Evolutionary conservation across 2,113 vertebrate genomes (phyloP).

Genomic region (Tinamus guttatus): DNA sequence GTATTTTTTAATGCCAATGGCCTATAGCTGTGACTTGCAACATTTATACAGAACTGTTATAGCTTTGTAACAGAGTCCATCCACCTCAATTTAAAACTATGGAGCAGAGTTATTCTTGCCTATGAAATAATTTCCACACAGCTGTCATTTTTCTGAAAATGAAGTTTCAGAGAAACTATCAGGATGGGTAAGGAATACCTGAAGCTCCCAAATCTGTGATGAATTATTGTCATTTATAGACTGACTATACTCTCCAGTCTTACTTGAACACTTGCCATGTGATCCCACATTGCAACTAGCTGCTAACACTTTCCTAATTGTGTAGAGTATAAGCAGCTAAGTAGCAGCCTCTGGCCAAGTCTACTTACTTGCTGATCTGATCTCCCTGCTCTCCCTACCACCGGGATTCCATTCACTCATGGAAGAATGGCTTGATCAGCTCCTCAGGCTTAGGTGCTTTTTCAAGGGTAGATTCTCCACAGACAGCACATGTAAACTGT

Average conservation of each 20-base stretch:
- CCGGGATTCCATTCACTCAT: rapidly evolving
- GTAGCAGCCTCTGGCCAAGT: background rate
- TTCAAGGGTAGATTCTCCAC: background rate
- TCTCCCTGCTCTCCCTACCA: background rate
- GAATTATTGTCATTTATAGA: rapidly evolving
- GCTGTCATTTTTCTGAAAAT: background rate
- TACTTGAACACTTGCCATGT: background rate
- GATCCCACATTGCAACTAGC: background rate
- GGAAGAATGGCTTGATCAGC: background rate
- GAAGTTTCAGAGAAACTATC: background rate
- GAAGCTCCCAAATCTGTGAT: background rate
- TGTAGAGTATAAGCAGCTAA: rapidly evolving
- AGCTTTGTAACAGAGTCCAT: background rate
- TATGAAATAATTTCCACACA: background rate
- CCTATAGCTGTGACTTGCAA: background rate
- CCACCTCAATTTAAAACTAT: background rate
- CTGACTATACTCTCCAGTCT: background rate
- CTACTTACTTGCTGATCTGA: background rate
- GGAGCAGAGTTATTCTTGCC: background rate
- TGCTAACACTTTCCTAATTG: background rate
- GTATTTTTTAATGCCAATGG: background rate
- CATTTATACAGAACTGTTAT: background rate
- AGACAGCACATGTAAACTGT: background rate
- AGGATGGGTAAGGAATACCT: background rate
- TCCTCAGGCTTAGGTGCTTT: background rate